These are phyloP conservation scores for Trachymyrmex septentrionalis DNA, from an alignment of 1,140 invertebrate species.

Conservation along the genomic window DNA sequence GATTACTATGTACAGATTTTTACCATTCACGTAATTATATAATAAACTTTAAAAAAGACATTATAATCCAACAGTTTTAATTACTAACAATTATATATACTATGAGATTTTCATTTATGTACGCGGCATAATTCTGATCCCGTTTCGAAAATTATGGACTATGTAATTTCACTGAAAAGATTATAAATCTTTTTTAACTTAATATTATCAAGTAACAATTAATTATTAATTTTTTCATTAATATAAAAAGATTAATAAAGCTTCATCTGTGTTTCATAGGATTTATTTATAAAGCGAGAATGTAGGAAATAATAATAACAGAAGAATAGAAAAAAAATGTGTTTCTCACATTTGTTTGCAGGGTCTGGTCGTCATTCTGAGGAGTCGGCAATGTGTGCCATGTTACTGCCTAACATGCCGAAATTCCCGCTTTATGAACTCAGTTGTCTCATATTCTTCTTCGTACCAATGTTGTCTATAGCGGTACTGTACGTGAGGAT, in stretches of 20 bases:
- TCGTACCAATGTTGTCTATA: constrained; percentile 93
- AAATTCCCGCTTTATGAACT: constrained; percentile 91
- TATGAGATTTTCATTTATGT: not conserved
- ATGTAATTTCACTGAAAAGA: no score
- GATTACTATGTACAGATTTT: not conserved
- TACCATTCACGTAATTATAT: not conserved
- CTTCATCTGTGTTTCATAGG: no score
- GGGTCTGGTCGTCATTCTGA: constrained; percentile 83
- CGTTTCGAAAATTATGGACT: no score
- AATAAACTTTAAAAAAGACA: constrained; percentile 13
- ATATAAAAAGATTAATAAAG: no score
- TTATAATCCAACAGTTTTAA: not conserved
- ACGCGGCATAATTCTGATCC: not conserved
- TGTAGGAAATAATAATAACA: not conserved
- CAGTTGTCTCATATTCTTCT: constrained; percentile 94
- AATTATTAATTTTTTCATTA: no score
- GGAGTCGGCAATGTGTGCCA: constrained; percentile 93
- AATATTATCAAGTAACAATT: no score
- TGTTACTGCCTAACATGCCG: constrained; percentile 87
- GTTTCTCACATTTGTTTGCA: constrained; percentile 51
- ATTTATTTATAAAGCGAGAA: not conserved
- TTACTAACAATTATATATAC: not conserved
- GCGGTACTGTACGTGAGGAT: constrained; percentile 92
- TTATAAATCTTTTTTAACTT: no score
- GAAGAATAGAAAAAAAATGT: not conserved